Percentiles rank a stretch among this genome's conserved stretches.
Evolutionary conservation across 2,113 vertebrate species (phyloP).

Genomic region (Antigone vipio): DNA sequence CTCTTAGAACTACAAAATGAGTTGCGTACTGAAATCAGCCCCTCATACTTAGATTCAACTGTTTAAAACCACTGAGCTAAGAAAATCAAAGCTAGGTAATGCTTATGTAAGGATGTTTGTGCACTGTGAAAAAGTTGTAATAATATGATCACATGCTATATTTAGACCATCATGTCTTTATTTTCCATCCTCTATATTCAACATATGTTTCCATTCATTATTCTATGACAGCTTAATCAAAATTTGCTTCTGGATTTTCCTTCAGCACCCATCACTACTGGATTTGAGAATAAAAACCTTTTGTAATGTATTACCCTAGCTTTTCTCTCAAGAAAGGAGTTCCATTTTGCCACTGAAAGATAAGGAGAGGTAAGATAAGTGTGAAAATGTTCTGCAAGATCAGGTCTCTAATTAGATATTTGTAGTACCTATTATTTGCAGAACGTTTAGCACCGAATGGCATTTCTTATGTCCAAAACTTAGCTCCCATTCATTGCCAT

Average conservation of each 20-base stretch:
- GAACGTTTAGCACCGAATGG: rapidly evolving
- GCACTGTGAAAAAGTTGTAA: not conserved
- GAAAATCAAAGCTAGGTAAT: not conserved
- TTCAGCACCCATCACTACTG: not conserved
- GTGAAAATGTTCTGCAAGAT: not conserved
- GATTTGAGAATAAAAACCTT: not conserved
- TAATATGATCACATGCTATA: not conserved
- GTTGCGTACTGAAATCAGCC: not conserved
- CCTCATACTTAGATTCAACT: not conserved
- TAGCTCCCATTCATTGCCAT: not conserved
- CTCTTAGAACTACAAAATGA: not conserved
- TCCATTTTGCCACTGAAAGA: not conserved
- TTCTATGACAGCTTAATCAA: not conserved
- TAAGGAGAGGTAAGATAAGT: not conserved
- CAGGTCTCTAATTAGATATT: not conserved
- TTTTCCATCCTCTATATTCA: not conserved
- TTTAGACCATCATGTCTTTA: not conserved
- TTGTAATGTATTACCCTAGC: not conserved
- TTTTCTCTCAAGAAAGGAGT: not conserved
- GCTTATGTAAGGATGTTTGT: not conserved
- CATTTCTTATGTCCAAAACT: not conserved
- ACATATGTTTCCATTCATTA: not conserved
- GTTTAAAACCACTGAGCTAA: not conserved
- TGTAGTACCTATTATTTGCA: not conserved
- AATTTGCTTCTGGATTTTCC: not conserved